These are phyloP conservation scores for Andrena marginata DNA, from an alignment of 2,888 invertebrate genomes.

Conservation along the genomic window DNA sequence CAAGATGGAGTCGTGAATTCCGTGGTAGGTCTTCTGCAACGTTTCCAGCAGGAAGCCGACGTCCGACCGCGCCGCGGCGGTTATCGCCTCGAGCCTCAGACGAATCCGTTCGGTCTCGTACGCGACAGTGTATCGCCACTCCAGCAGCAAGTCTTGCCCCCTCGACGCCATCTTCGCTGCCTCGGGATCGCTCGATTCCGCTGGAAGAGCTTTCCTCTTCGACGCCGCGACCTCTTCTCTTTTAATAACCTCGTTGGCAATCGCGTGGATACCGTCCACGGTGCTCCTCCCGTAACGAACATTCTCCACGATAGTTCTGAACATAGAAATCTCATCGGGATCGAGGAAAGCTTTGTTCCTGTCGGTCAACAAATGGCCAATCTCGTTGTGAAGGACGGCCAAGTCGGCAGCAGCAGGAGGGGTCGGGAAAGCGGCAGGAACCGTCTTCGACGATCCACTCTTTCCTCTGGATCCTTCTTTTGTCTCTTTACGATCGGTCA, in stretches of 20 bases:
- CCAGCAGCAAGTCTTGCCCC: slow-evolving; percentile 82
- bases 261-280: slow-evolving; percentile 47
- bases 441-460: not conserved
- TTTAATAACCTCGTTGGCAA: not conserved
- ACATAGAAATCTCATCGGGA: slow-evolving; percentile 36
- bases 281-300: slow-evolving; percentile 49
- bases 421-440: not conserved
- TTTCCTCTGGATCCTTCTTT: not conserved
- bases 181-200: not conserved
- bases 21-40: slow-evolving; percentile 83
- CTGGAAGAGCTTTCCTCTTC: not conserved
- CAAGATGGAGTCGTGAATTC: slow-evolving; percentile 85
- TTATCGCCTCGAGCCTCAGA: slow-evolving; percentile 84
- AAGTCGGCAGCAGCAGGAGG: not conserved
- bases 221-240: slow-evolving; percentile 14
- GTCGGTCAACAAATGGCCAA: slow-evolving; percentile 39
- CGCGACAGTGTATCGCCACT: slow-evolving; percentile 87
- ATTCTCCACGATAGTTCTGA: slow-evolving; percentile 61
- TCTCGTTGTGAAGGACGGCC: slow-evolving; percentile 13
- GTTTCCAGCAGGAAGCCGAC: slow-evolving; percentile 85
- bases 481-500: not conserved
- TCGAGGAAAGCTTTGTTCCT: slow-evolving; percentile 7
- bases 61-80: slow-evolving; percentile 84
- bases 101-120: slow-evolving; percentile 87
- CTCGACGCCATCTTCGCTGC: not conserved